phyloP scores from a whole-genome alignment of 2,888 invertebrate species.

The Xylota segnis region DNA sequence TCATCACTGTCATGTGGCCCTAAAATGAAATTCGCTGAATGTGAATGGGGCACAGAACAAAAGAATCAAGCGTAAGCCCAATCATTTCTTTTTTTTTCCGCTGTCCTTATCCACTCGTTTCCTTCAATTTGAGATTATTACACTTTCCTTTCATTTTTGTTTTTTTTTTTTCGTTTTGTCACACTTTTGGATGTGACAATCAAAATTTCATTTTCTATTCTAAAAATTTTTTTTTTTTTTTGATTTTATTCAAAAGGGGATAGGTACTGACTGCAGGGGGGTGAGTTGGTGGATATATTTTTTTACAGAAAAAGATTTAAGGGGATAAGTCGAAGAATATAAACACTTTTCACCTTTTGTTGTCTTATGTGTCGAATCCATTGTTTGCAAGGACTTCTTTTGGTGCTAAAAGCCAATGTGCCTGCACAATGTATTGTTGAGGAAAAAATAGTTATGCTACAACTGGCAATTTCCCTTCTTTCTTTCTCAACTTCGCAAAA shows the following conservation, averaged over 20 bases:
- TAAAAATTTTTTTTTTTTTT: not conserved
- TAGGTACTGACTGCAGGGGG: not conserved
- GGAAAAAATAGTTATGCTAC: conserved; percentile 46
- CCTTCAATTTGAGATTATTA: conserved; percentile 60
- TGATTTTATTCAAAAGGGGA: conserved; percentile 25
- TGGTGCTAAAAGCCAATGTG: conserved; percentile 35
- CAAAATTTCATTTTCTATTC: conserved; percentile 60
- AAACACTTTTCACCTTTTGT: conserved; percentile 56
- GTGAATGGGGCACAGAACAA: conserved; percentile 35
- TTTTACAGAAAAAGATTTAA: not conserved
- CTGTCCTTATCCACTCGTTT: conserved; percentile 24
- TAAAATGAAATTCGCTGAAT: conserved; percentile 47
- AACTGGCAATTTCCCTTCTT: conserved; percentile 45
- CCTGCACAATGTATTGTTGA: conserved; percentile 31
- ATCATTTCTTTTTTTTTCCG: not conserved
- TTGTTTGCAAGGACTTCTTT: conserved; percentile 40
- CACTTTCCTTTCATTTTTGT: conserved; percentile 50
- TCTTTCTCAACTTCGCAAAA: conserved; percentile 12
- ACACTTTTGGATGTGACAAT: conserved; percentile 63
- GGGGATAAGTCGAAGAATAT: conserved; percentile 53
- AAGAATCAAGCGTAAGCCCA: conserved; percentile 18
- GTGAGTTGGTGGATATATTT: conserved; percentile 1
- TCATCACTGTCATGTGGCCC: conserved; percentile 60
- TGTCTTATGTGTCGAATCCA: conserved; percentile 51
- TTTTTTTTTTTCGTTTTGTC: conserved; percentile 52